A percentile compares a stretch with the other conserved stretches of the same genome.
Evolutionary conservation across 2,888 invertebrate species (phyloP).

Genomic region (Leucoma salicis): DNA sequence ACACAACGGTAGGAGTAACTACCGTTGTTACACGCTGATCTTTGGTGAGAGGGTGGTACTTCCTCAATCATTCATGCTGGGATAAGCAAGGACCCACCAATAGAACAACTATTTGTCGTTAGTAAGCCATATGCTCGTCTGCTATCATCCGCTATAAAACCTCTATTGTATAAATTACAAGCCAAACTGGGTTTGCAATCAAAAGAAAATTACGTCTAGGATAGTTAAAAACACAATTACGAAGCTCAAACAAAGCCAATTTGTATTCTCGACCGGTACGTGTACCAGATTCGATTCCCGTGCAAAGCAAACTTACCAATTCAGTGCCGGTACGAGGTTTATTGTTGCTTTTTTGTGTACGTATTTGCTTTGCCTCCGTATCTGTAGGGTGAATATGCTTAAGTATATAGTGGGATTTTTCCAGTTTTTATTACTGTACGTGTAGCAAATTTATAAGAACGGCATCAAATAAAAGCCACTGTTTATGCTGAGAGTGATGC

Average conservation of each 20-base stretch:
- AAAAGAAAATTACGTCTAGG: conserved; percentile 4
- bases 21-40: no score
- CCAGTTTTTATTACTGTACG: background rate
- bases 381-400: conserved; percentile 9
- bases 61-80: no score
- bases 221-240: conserved; percentile 25
- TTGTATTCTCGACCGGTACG: conserved; percentile 30
- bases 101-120: no score
- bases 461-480: no score
- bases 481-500: no score
- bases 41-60: no score
- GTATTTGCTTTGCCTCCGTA: conserved; percentile 29
- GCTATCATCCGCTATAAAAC: no score
- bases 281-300: conserved; percentile 35
- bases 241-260: conserved; percentile 30
- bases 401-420: background rate
- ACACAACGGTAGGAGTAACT: no score
- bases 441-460: no score
- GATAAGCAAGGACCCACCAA: no score
- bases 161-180: background rate
- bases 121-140: no score
- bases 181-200: background rate
- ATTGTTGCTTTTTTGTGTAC: conserved; percentile 32
- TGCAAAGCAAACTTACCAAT: conserved; percentile 35
- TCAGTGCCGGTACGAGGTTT: conserved; percentile 29